Evolutionary conservation across 2,888 invertebrate species (phyloP).

Genomic region (Metallyticus violacea): DNA sequence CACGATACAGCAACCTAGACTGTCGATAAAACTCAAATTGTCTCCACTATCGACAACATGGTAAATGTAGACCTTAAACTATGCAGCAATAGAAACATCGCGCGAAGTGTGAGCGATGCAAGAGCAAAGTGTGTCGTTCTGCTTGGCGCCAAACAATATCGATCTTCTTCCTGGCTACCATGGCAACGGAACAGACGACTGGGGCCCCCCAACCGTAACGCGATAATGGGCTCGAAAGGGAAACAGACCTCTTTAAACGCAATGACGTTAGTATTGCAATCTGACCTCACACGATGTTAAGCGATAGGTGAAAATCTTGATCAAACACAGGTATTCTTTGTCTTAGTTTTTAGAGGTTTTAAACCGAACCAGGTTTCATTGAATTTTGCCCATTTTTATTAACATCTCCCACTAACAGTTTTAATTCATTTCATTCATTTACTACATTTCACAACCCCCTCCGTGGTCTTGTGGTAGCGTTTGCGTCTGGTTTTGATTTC

Average conservation of each 20-base stretch:
- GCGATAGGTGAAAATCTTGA: neutral
- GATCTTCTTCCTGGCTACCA: neutral
- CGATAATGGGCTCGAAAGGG: neutral
- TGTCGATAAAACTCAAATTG: neutral
- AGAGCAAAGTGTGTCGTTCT: neutral
- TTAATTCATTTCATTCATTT: no score
- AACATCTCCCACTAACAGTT: no score
- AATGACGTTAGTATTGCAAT: neutral
- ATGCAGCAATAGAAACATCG: no score
- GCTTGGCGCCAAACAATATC: conserved; percentile 2
- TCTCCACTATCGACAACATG: neutral
- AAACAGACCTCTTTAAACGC: neutral
- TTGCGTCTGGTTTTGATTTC: no score
- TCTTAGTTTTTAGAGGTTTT: no score
- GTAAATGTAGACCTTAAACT: neutral
- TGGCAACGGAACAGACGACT: neutral
- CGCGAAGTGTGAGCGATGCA: neutral
- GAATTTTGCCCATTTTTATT: no score
- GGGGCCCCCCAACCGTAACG: neutral
- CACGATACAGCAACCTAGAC: neutral
- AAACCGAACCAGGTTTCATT: no score
- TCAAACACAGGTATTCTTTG: no score
- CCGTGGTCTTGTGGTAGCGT: no score
- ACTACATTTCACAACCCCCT: no score
- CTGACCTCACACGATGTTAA: neutral